Conservation (phyloP, 2,113 vertebrate genomes). For the Phaetusa simplex region DNA sequence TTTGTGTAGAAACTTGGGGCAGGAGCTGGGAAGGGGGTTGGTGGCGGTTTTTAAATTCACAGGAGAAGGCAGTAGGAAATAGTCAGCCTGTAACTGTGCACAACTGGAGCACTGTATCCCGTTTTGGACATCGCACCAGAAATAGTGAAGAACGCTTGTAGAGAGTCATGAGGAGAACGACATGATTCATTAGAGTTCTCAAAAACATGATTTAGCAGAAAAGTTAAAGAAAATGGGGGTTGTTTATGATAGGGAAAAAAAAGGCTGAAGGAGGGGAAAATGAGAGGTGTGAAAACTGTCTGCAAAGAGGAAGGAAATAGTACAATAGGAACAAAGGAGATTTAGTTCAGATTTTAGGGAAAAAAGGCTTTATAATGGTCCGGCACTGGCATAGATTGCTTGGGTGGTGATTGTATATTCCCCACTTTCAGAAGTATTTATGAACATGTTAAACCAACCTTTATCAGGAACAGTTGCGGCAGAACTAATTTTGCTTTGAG, state of each 20-base stretch:
- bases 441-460: neutral
- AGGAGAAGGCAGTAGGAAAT: neutral
- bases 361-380: neutral
- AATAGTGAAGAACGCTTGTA: neutral
- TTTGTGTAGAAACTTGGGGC: neutral
- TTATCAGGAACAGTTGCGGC: neutral
- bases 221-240: neutral
- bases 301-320: neutral
- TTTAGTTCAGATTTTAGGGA: neutral
- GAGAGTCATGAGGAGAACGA: neutral
- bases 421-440: neutral
- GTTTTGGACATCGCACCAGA: neutral
- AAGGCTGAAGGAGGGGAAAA: neutral
- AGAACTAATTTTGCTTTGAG: neutral
- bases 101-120: neutral
- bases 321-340: neutral
- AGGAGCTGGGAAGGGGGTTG: neutral
- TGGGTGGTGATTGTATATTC: neutral
- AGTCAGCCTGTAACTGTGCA: neutral
- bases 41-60: neutral
- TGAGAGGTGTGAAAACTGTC: neutral
- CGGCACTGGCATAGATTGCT: accelerated
- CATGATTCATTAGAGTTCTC: neutral
- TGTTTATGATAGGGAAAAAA: neutral
- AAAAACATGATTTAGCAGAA: neutral